Evolutionary conservation across 2,888 invertebrate genomes (phyloP).

Genomic region (Morpho deidamia): DNA sequence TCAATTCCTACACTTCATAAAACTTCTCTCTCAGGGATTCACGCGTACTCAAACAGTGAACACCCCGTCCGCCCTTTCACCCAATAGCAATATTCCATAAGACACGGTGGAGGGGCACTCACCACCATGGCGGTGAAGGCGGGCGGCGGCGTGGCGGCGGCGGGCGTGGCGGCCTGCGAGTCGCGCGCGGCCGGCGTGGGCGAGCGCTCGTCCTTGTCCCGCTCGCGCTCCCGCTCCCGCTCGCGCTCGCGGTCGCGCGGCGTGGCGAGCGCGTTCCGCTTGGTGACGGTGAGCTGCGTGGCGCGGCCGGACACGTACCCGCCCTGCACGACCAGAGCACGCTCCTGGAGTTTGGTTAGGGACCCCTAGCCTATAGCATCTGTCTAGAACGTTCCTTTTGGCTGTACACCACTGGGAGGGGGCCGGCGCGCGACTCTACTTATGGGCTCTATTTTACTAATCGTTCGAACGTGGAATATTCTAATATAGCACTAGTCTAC

Average conservation of each 20-base stretch:
- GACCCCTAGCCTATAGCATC: conserved; percentile 65
- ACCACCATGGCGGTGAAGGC: conserved; percentile 52
- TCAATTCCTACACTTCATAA: too few species aligned
- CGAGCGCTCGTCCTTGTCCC: conserved; percentile 76
- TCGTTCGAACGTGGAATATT: too few species aligned
- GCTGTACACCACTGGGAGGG: conserved; percentile 28
- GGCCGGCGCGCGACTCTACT: neutral
- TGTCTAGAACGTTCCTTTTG: conserved; percentile 54
- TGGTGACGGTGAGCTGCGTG: conserved; percentile 82
- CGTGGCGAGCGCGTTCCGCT: conserved; percentile 86
- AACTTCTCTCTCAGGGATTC: too few species aligned
- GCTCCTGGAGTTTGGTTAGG: conserved; percentile 81
- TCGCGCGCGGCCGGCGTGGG: conserved; percentile 34
- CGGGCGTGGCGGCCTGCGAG: conserved; percentile 47
- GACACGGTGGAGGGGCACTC: conserved; percentile 31
- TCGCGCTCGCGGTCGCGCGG: conserved; percentile 68
- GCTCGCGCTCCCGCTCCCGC: conserved; percentile 38
- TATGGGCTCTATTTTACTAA: too few species aligned
- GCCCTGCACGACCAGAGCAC: conserved; percentile 82
- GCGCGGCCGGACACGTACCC: conserved; percentile 81
- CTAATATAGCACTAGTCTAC: too few species aligned
- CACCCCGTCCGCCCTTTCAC: too few species aligned
- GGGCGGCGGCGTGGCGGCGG: conserved; percentile 52
- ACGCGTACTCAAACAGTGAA: too few species aligned
- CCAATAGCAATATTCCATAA: too few species aligned